These are phyloP conservation scores for Patella ulyssiponensis DNA, from an alignment of 2,888 invertebrate genomes.

Conservation along the genomic window DNA sequence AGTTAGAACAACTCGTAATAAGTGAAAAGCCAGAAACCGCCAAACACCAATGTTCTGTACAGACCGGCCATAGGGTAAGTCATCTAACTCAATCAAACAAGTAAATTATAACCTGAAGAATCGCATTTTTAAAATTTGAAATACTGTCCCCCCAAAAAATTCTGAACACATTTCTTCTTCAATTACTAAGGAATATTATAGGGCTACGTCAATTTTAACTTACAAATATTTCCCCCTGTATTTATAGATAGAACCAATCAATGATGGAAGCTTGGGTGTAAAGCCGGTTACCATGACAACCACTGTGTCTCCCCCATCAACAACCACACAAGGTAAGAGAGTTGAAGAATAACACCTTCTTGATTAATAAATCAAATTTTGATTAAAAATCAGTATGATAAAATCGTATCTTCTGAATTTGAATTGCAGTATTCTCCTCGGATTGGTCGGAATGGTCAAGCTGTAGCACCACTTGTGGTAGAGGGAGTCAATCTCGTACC, in stretches of 20 bases:
- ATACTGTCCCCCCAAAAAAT: no score
- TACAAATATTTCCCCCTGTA: neutral
- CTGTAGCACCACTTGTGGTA: constrained; percentile 63
- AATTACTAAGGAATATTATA: no score
- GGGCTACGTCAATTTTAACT: no score
- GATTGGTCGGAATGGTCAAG: constrained; percentile 65
- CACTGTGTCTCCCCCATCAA: neutral
- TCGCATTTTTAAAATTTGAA: no score
- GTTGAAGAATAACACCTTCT: neutral
- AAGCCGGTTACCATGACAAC: constrained; percentile 10
- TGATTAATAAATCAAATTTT: no score
- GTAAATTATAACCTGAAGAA: no score
- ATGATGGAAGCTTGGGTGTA: constrained; percentile 10
- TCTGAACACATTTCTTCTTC: no score
- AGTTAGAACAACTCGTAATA: constrained; percentile 56
- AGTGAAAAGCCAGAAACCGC: constrained; percentile 50
- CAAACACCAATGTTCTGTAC: constrained; percentile 50
- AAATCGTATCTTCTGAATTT: constrained; percentile 14
- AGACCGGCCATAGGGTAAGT: constrained; percentile 37
- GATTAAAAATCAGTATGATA: no score
- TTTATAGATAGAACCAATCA: constrained; percentile 28
- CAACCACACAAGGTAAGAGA: neutral
- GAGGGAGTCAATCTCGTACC: constrained; percentile 58
- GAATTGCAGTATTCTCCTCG: constrained; percentile 40
- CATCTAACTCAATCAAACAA: neutral